Percentiles rank a stretch among this genome's conserved stretches.
phyloP scores from a whole-genome alignment of 2,888 invertebrate genomes.

The Trissolcus brochymenae region DNA sequence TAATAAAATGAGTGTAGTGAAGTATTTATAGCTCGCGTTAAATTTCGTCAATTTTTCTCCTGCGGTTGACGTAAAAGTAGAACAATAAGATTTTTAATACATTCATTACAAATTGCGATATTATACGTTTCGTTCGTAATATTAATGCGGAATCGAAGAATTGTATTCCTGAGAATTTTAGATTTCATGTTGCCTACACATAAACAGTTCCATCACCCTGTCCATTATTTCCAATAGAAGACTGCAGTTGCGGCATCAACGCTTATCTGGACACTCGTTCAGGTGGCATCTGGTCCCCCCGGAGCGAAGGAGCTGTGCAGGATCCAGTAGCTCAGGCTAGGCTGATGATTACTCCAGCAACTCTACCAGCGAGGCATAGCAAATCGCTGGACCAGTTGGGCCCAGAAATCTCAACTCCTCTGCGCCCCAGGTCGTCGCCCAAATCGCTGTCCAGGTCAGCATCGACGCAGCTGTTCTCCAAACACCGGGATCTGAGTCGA shows the following conservation, averaged over 20 bases:
- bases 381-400: slow-evolving; percentile 89
- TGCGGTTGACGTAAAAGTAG: no score
- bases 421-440: slow-evolving; percentile 69
- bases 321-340: slow-evolving; percentile 80
- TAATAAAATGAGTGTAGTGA: no score
- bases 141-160: no score
- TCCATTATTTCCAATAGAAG: slow-evolving; percentile 75
- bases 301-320: slow-evolving; percentile 72
- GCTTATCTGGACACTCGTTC: slow-evolving; percentile 80
- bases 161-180: no score
- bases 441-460: slow-evolving; percentile 73
- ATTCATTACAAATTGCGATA: no score
- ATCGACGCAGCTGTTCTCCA: slow-evolving; percentile 77
- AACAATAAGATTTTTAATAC: no score
- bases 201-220: slow-evolving; percentile 21
- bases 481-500: slow-evolving; percentile 57
- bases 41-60: background rate
- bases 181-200: slow-evolving; percentile 1
- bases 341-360: slow-evolving; percentile 80
- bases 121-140: no score
- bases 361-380: slow-evolving; percentile 85
- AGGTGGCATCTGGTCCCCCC: slow-evolving; percentile 77
- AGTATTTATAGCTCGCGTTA: no score
- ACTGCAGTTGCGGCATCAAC: slow-evolving; percentile 82
- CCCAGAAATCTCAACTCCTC: slow-evolving; percentile 72